Evolutionary conservation across 2,797 vertebrate species (phyloP), one percentile per base, ranked within the genome.

Genomic region (Xiphorhynchus erythropygius): DNA sequence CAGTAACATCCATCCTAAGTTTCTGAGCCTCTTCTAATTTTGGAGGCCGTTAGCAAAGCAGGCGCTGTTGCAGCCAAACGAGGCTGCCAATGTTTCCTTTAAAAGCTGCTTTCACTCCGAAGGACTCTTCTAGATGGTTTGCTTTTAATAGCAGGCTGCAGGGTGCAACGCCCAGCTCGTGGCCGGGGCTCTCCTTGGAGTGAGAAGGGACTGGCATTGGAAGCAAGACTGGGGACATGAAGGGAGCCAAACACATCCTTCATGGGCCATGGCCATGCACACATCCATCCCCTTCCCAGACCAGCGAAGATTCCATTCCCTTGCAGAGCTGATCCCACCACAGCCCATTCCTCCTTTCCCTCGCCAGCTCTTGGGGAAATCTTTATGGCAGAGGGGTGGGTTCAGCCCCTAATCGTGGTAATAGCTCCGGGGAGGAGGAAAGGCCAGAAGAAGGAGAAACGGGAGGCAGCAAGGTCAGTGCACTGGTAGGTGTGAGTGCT

Each of bases 11-110:
- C 90, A 85, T 80, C 76, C 65, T 35, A 94, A 96, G 85, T 94
- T 95, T 88, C 90, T 53, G 92, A 91, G 96, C 76, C 90, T 93
- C 94, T 93, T 87, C 96, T 96, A 95, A 96, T 96, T 96, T 93
- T 96, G 96, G 91, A 95, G 96, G 91, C 93, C 71, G 76, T 80
- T 65, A 89, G 94, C 84, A 74, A 93, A 91, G 82, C 96, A 69
- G 83, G 89, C 68, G 18, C 90, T 73, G 89, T 75, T 79, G 91
- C 96, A 96, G 93, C 96, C 93, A 91, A 95, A 85, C 4, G 71
- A 91, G 84, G 44, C 91, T 94, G 96, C 93, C 94, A 96, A 85
- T 83, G 93, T 96, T 96, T 93, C 93, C 87, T 83, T 94, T 92
- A 92, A 92, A 94, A 95, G 92, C 87, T 50, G 92, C 87, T 85